Percentiles rank a stretch among this genome's conserved stretches.
Conservation (phyloP, 1,140 invertebrate genomes). For the Sweltsa coloradensis region DNA sequence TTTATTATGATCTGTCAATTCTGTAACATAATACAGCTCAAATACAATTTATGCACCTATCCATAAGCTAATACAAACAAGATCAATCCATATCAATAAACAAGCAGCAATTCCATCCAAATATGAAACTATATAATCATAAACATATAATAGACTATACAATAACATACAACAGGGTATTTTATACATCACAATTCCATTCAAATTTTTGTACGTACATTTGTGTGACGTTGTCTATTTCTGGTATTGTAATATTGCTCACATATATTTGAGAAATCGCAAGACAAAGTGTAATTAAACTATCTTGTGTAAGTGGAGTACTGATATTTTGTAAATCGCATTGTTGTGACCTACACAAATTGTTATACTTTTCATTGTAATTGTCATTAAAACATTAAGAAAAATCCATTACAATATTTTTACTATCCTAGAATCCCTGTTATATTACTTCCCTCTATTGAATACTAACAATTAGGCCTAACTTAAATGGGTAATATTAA, state of each 20-base stretch:
- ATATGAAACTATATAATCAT: neutral
- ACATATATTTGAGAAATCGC: no score
- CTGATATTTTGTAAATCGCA: constrained; percentile 5
- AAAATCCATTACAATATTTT: neutral
- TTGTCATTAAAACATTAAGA: constrained; percentile 3
- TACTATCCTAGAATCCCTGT: neutral
- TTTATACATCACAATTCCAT: no score
- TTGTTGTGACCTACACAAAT: neutral
- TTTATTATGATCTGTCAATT: no score
- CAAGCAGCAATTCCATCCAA: neutral
- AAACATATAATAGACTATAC: neutral
- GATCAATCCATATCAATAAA: neutral
- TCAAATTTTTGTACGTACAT: no score
- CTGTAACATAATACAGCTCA: no score
- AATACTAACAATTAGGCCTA: neutral
- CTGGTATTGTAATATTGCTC: no score
- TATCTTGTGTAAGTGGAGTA: no score
- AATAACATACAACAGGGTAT: constrained; percentile 5
- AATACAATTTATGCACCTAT: no score
- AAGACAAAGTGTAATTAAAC: no score
- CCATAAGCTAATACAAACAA: no score
- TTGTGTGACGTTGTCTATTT: no score
- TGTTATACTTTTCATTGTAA: constrained; percentile 5
- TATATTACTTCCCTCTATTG: neutral
- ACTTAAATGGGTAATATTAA: neutral